These are phyloP conservation scores for Netelia inedita DNA, from an alignment of 2,888 invertebrate genomes.

Conservation along the genomic window DNA sequence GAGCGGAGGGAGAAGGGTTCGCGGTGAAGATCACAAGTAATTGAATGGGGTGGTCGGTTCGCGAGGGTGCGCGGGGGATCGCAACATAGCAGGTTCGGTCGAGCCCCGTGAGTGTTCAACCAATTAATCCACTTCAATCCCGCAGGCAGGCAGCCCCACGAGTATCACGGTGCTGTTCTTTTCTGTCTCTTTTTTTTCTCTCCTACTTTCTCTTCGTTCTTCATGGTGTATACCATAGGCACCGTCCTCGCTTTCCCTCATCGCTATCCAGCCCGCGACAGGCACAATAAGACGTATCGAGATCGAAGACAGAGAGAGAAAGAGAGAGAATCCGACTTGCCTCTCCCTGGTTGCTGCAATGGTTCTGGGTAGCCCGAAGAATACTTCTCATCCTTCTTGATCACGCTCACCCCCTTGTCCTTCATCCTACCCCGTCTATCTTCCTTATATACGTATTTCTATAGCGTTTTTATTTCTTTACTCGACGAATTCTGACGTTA, in stretches of 20 bases:
- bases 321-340: conserved; percentile 63
- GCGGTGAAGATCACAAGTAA: conserved; percentile 82
- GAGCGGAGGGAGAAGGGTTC: conserved; percentile 56
- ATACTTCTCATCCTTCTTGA: conserved; percentile 48
- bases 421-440: conserved; percentile 26
- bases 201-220: conserved; percentile 36
- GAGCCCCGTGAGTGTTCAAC: conserved; percentile 83
- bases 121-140: conserved; percentile 84
- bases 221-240: conserved; percentile 28
- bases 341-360: conserved; percentile 58
- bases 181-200: conserved; percentile 63
- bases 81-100: conserved; percentile 69
- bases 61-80: conserved; percentile 66
- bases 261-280: conserved; percentile 61
- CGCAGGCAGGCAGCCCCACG: conserved; percentile 76
- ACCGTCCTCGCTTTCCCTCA: conserved; percentile 55
- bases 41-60: conserved; percentile 74
- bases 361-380: conserved; percentile 1
- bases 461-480: conserved; percentile 24
- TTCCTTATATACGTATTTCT: conserved; percentile 32
- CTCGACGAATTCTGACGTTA: conserved; percentile 17
- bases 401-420: conserved; percentile 46
- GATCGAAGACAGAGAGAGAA: conserved; percentile 75
- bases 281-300: conserved; percentile 81
- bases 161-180: conserved; percentile 75